Evolutionary conservation across 2,797 vertebrate species (phyloP), one percentile per base, ranked within the genome.

Genomic region (Anguilla marmorata): DNA sequence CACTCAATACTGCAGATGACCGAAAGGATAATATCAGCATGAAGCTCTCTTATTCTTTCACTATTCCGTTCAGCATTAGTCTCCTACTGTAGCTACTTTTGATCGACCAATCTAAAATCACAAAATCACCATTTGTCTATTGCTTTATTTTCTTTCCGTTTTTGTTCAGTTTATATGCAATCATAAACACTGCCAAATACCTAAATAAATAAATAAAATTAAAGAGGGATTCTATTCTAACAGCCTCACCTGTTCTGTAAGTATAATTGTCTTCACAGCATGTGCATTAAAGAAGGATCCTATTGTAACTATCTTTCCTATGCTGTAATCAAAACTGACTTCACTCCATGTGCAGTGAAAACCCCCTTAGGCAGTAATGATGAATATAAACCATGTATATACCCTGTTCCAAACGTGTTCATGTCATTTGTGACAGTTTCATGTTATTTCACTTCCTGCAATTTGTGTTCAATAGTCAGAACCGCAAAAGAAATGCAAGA

Each of bases 1-100:
- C 95, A 96, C 92, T 96, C 96, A 91, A 37, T 83, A 16, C 21
- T 27, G 24, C 63, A 52, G 37, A 41, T 27, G 16, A 30, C 19
- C 50, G 7, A 82, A 50, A 82, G 79, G 79, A 82, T 7, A 16
- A 76, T 76, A 33, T 33, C 72, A 33, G 27, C 72, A 3, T 76
- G 72, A 76, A 5, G 12, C 4, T 19, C 0, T 30, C 72, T 27
- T 9, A 27, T 27, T 69, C 63, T 27, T 27, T 69, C 63, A 69
- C 63, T 69, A 9, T 69, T 27, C 24, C 63, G 24, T 69, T 69
- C 63, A n/a, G 63, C 63, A n/a, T 27, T 69, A 8, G 63, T 14
- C 63, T 27, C 7, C 0, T 58, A 58, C 56, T 58, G 21, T 24
- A 24, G 52, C 52, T 54, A 63, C 21, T 63, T n/a, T 63, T 19